Percentiles rank a stretch among this genome's conserved stretches.
phyloP scores from a whole-genome alignment of 1,140 invertebrate species.

The Cydia fagiglandana region DNA sequence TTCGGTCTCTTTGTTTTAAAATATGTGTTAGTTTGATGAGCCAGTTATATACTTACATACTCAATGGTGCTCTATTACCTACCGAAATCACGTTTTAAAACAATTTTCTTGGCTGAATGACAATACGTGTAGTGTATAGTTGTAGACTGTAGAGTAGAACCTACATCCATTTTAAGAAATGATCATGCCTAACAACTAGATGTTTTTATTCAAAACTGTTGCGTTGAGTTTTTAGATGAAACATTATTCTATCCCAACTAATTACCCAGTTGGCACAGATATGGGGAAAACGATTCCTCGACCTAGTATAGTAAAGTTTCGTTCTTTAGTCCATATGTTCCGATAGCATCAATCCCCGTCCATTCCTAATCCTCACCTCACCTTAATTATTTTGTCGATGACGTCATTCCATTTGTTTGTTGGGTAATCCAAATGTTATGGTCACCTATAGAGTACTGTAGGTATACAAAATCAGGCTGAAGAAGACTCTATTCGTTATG shows the following conservation, averaged over 20 bases:
- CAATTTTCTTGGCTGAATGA: no score
- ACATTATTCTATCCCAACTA: no score
- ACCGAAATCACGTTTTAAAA: background rate
- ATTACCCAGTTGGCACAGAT: no score
- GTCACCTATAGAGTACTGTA: background rate
- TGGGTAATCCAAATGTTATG: background rate
- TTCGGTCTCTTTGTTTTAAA: background rate
- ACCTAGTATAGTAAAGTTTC: no score
- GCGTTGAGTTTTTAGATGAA: no score
- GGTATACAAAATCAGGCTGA: no score
- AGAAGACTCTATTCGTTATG: background rate
- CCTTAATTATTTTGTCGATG: background rate
- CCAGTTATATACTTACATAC: background rate
- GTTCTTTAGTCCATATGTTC: background rate
- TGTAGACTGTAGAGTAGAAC: no score
- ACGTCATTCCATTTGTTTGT: background rate
- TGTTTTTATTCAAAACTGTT: no score
- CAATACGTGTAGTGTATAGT: no score
- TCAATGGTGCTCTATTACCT: background rate
- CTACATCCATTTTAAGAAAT: no score
- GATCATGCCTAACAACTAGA: no score
- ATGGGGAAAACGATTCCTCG: no score
- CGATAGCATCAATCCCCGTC: background rate
- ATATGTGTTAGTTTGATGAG: background rate
- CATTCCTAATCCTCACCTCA: background rate